Evolutionary conservation across 2,888 invertebrate genomes (phyloP), one percentile per base, ranked within the genome.

Genomic region (Tuberolachnus salignus): DNA sequence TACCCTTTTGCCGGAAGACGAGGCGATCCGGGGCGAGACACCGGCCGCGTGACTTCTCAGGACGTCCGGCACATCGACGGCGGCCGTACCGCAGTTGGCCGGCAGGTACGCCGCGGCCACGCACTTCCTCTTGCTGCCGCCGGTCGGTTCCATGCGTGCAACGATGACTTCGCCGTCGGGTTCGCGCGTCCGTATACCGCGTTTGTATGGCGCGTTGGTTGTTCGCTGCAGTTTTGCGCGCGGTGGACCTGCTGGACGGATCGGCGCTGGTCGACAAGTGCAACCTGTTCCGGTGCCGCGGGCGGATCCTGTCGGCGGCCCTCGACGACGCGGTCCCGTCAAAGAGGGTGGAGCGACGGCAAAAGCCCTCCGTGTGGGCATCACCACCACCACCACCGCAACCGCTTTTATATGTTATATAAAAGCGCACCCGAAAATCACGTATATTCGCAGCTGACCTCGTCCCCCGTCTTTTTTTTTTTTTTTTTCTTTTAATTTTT

Each of bases 261-360:
- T 34, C 55, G 42, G 49, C 57, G 67, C 75, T 64, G 75, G 59
- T 78, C 55, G 66, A 57, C 75, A 59, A 69, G 67, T 78, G 75
- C 67, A 78, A 78, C 75, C 75, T 78, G 75, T 78, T 78, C 49
- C 26, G 44, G 61, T 53, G 34, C n/a, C n/a, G 23, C 64, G 57
- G 42, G 64, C 64, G 49, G 55, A n/a, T 21, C 34, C 46, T 51
- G 23, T 53, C 34, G 19, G 44, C n/a, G 19, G 44, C 8, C 8
- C 16, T 53, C 13, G 19, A 34, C 46, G 70, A 10, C 16, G 59
- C n/a, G 34, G 14, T n/a, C 26, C 69, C 23, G 55, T 10, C 61
- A 19, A 61, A 19, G 67, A 49, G 75, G 75, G 75, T 78, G 75
- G 75, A 78, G 75, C 75, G 59, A 78, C 0, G 14, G 23, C 19